phyloP scores from a whole-genome alignment of 2,888 invertebrate genomes.

The Smittia aterrima region DNA sequence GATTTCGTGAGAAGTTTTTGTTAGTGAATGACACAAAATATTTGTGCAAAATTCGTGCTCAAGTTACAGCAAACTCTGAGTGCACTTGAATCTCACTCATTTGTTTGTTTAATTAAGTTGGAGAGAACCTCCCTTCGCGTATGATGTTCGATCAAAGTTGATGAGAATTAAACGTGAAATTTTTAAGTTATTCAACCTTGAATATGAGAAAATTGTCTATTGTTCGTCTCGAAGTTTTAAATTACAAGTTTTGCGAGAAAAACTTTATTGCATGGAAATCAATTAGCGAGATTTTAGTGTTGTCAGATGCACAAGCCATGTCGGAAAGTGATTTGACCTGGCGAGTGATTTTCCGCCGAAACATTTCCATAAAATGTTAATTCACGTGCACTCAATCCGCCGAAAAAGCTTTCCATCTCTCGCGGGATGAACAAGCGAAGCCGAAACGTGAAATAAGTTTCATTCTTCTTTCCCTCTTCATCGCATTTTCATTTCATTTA shows the following conservation, averaged over 20 bases:
- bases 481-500: slow-evolving; percentile 33
- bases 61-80: slow-evolving; percentile 11
- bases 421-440: background rate
- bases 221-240: slow-evolving; percentile 1
- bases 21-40: background rate
- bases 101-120: background rate
- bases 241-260: background rate
- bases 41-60: slow-evolving; percentile 27
- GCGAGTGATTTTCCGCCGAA: background rate
- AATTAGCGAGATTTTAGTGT: slow-evolving; percentile 7
- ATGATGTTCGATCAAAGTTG: background rate
- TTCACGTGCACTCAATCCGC: slow-evolving; percentile 17
- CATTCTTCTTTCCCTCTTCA: background rate
- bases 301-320: background rate
- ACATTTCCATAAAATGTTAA: slow-evolving; percentile 23
- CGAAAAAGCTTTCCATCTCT: slow-evolving; percentile 23
- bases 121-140: background rate
- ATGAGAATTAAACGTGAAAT: slow-evolving; percentile 4
- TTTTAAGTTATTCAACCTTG: slow-evolving; percentile 22
- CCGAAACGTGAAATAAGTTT: background rate
- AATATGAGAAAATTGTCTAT: slow-evolving; percentile 24
- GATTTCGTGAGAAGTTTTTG: background rate
- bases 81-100: too few species aligned
- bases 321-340: background rate
- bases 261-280: slow-evolving; percentile 1